These are phyloP conservation scores for Drosophila mimica DNA, from an alignment of 2,888 invertebrate species.

Conservation along the genomic window DNA sequence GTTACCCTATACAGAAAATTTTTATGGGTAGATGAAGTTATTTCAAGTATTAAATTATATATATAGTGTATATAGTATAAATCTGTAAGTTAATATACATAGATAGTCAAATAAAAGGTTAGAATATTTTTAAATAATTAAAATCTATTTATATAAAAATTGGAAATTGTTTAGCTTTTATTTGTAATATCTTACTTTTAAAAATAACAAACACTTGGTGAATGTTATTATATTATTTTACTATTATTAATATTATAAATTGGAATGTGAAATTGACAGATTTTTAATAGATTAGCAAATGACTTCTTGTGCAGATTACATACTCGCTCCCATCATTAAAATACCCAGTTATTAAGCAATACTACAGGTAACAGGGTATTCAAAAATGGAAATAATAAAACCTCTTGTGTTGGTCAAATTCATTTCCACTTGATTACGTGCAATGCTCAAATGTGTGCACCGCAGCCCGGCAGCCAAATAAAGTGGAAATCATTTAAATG, in stretches of 20 bases:
- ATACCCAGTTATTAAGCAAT: neutral
- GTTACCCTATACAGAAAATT: conserved; percentile 5
- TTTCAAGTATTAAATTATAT: neutral
- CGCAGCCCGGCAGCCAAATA: conserved; percentile 32
- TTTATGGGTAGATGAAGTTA: too few species aligned
- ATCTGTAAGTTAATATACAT: neutral
- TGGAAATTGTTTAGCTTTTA: neutral
- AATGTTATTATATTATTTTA: too few species aligned
- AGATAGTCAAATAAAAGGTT: neutral
- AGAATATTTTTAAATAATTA: neutral
- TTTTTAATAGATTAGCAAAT: neutral
- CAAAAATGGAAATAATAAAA: conserved; percentile 18
- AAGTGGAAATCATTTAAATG: conserved; percentile 78
- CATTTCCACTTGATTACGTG: conserved; percentile 80
- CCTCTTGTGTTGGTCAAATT: conserved; percentile 83
- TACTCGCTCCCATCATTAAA: neutral
- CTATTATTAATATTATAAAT: neutral
- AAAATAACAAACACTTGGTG: neutral
- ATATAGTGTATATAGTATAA: too few species aligned
- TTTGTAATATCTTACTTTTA: neutral
- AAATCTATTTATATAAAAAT: neutral
- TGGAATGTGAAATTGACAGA: neutral
- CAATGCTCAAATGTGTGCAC: conserved; percentile 60
- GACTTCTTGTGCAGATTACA: neutral
- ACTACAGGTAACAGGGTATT: conserved; percentile 21